phyloP scores from a whole-genome alignment of 2,113 vertebrate genomes.

The Atherinomorus stipes region DNA sequence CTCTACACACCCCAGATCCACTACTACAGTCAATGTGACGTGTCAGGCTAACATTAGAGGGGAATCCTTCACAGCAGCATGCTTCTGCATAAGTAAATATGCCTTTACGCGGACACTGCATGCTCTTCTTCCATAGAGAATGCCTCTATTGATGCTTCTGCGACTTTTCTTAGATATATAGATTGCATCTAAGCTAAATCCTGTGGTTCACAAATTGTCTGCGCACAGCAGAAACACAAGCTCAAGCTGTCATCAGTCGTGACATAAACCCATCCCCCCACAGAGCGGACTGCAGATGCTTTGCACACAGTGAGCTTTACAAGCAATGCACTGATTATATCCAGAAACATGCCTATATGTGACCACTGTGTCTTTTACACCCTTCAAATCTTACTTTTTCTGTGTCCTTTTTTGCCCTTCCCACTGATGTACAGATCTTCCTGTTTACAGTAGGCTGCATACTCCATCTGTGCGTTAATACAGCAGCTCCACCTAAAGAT shows the following conservation, averaged over 20 bases:
- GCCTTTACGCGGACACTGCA: neutral
- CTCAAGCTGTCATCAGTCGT: slow-evolving; percentile 48
- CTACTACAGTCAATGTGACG: slow-evolving; percentile 31
- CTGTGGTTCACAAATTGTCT: neutral
- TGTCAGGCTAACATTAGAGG: slow-evolving; percentile 28
- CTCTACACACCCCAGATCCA: neutral
- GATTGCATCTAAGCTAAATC: neutral
- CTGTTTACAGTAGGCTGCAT: slow-evolving; percentile 53
- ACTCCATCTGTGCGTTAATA: slow-evolving; percentile 45
- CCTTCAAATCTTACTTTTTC: neutral
- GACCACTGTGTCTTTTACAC: neutral
- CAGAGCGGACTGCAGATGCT: slow-evolving; percentile 34
- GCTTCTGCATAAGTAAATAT: neutral
- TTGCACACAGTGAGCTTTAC: slow-evolving; percentile 3
- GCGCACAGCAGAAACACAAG: slow-evolving; percentile 7
- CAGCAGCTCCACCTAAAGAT: slow-evolving; percentile 59
- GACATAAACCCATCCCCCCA: slow-evolving; percentile 41
- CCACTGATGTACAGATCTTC: slow-evolving; percentile 56
- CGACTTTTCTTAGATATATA: neutral
- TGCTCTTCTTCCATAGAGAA: neutral
- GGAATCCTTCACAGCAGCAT: slow-evolving; percentile 32
- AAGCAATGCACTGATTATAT: neutral
- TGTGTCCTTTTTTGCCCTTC: slow-evolving; percentile 74
- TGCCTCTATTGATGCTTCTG: neutral
- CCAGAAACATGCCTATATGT: neutral